These are phyloP conservation scores for Phrynocephalus vlangalii DNA, from an alignment of 2,797 vertebrate genomes.

Conservation along the genomic window DNA sequence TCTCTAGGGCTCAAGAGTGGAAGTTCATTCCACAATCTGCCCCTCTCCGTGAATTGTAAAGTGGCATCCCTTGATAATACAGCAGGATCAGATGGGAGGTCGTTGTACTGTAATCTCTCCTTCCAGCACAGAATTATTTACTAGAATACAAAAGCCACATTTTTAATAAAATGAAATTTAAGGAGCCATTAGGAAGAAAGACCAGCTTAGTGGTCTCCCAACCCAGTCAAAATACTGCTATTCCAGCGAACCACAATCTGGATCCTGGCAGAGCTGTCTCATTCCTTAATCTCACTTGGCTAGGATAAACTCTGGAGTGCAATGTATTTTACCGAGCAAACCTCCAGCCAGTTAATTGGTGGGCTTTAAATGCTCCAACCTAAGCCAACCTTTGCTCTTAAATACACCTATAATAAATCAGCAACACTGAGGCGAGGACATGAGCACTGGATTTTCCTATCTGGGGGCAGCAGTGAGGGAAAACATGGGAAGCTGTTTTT, in stretches of 20 bases:
- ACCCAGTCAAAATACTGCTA: slow-evolving; percentile 47
- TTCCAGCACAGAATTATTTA: slow-evolving; percentile 26
- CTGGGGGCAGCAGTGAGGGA: not conserved
- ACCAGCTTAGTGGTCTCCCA: slow-evolving; percentile 26
- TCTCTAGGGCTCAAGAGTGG: slow-evolving; percentile 13
- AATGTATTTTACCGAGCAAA: not conserved
- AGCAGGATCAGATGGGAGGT: slow-evolving; percentile 16
- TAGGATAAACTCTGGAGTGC: slow-evolving; percentile 15
- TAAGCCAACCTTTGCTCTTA: not conserved
- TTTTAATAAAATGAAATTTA: slow-evolving; percentile 58
- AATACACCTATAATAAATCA: slow-evolving; percentile 4
- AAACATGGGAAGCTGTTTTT: not conserved
- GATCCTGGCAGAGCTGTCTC: slow-evolving; percentile 37
- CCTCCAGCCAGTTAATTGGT: slow-evolving; percentile 6
- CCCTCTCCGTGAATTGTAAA: slow-evolving; percentile 25
- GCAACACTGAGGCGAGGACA: not conserved
- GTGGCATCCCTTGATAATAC: not conserved
- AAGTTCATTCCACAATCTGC: not conserved
- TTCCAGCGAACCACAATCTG: slow-evolving; percentile 32
- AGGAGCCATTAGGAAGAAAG: slow-evolving; percentile 46
- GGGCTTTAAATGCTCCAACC: not conserved
- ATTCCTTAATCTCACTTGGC: slow-evolving; percentile 28
- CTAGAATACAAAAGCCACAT: slow-evolving; percentile 15
- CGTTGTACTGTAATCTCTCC: slow-evolving; percentile 2
- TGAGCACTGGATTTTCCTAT: not conserved